phyloP scores from a whole-genome alignment of 2,888 invertebrate genomes.

The Holacanthella duospinosa region DNA sequence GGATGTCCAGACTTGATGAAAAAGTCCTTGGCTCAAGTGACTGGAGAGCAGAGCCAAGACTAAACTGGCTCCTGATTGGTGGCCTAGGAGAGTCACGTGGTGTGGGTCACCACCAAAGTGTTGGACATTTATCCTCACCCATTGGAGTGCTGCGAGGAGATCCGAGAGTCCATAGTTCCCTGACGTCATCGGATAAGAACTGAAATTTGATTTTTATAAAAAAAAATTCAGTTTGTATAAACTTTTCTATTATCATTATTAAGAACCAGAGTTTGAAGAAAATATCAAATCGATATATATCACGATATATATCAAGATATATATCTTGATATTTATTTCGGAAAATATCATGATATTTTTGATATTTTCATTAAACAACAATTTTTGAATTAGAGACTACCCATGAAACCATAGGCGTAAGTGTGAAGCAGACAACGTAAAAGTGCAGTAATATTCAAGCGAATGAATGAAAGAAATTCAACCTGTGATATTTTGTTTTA shows the following conservation, averaged over 20 bases:
- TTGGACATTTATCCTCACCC: conserved; percentile 70
- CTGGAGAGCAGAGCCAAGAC: conserved; percentile 61
- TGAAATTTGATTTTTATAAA: conserved; percentile 4
- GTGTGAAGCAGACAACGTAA: too few species aligned
- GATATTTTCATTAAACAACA: too few species aligned
- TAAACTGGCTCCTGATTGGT: conserved; percentile 73
- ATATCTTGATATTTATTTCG: too few species aligned
- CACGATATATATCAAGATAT: too few species aligned
- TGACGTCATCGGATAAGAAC: conserved; percentile 58
- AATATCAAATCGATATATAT: too few species aligned
- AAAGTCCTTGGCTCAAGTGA: conserved; percentile 51
- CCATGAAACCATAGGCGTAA: too few species aligned
- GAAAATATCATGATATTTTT: too few species aligned
- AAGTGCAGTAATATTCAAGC: too few species aligned
- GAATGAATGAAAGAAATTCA: too few species aligned
- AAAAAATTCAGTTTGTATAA: neutral
- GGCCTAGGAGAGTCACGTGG: conserved; percentile 70
- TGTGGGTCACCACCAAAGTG: conserved; percentile 64
- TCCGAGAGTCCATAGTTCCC: conserved; percentile 81
- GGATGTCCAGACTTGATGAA: conserved; percentile 67
- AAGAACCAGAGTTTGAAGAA: too few species aligned
- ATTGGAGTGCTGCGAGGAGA: conserved; percentile 61
- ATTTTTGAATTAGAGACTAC: too few species aligned
- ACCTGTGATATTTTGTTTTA: too few species aligned
- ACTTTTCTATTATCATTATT: neutral